Evolutionary conservation across 2,113 vertebrate genomes (phyloP).

Genomic region (Cryptomyrus ogoouensis): DNA sequence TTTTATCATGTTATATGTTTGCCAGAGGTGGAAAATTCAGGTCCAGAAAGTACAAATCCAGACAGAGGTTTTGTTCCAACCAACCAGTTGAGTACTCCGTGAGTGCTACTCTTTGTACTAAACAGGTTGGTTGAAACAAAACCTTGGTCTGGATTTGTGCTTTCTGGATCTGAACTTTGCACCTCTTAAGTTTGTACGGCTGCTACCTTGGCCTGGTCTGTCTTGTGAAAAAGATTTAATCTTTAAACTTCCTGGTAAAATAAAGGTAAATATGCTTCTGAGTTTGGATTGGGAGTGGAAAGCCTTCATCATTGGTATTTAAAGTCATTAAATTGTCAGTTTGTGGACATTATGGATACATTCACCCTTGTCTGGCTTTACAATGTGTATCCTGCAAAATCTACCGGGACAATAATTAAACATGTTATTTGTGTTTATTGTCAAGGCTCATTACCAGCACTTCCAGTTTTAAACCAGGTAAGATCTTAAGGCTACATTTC

Average conservation of each 20-base stretch:
- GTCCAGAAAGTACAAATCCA: too few relatives aligned
- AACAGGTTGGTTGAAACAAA: too few relatives aligned
- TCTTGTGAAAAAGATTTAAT: not conserved
- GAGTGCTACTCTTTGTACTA: too few relatives aligned
- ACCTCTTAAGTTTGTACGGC: not conserved
- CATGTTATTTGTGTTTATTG: not conserved
- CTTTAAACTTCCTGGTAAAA: not conserved
- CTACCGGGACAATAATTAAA: not conserved
- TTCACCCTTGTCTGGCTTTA: not conserved
- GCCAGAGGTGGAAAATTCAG: too few relatives aligned
- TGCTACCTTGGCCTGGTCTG: not conserved
- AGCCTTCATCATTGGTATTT: not conserved
- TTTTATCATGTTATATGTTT: too few relatives aligned
- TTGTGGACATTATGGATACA: not conserved
- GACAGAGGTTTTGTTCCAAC: too few relatives aligned
- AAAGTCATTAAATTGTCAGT: not conserved
- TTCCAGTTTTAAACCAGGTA: not conserved
- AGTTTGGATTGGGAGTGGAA: not conserved
- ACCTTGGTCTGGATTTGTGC: too few relatives aligned
- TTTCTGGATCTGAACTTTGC: too few relatives aligned
- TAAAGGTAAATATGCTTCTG: not conserved
- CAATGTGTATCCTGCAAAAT: not conserved
- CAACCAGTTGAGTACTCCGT: too few relatives aligned
- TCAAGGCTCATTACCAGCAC: not conserved
- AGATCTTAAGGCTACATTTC: not conserved